Conservation (phyloP, 2,888 invertebrate genomes). For the Hecatera dysodea region DNA sequence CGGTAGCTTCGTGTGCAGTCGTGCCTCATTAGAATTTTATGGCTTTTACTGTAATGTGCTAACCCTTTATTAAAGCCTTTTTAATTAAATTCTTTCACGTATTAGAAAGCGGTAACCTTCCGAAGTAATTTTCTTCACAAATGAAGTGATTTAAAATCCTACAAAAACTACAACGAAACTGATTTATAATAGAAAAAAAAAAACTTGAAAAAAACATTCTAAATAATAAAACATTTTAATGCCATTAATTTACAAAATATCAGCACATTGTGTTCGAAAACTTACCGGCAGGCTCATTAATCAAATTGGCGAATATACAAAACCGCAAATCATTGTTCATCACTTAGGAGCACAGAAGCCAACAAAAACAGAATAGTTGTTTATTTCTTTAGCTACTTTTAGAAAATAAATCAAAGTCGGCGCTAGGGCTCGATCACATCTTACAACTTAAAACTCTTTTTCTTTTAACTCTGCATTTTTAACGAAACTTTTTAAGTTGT, state of each 20-base stretch:
- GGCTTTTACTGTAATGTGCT: constrained; percentile 44
- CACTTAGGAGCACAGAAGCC: constrained; percentile 61
- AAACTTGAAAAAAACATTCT: too few relatives aligned
- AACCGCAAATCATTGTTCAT: constrained; percentile 72
- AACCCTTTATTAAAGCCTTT: constrained; percentile 48
- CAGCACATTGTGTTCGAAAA: constrained; percentile 46
- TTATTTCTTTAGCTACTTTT: constrained; percentile 21
- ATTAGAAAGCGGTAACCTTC: constrained; percentile 39
- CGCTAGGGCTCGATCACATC: not conserved
- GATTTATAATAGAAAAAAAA: not conserved
- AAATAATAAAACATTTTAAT: too few relatives aligned
- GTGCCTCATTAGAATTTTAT: constrained; percentile 72
- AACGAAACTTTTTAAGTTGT: not conserved
- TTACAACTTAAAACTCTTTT: not conserved
- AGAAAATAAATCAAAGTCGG: constrained; percentile 19
- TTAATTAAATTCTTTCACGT: constrained; percentile 51
- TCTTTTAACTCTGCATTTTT: not conserved
- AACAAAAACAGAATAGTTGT: constrained; percentile 18
- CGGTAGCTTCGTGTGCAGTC: constrained; percentile 70
- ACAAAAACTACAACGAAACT: constrained; percentile 29
- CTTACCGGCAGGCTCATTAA: constrained; percentile 57
- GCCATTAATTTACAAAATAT: constrained; percentile 32
- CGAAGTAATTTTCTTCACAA: constrained; percentile 20
- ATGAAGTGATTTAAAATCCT: constrained; percentile 27
- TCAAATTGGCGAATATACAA: constrained; percentile 64